These are phyloP conservation scores for Anolis apletophallus DNA, from an alignment of 2,797 vertebrate genomes.

Conservation along the genomic window DNA sequence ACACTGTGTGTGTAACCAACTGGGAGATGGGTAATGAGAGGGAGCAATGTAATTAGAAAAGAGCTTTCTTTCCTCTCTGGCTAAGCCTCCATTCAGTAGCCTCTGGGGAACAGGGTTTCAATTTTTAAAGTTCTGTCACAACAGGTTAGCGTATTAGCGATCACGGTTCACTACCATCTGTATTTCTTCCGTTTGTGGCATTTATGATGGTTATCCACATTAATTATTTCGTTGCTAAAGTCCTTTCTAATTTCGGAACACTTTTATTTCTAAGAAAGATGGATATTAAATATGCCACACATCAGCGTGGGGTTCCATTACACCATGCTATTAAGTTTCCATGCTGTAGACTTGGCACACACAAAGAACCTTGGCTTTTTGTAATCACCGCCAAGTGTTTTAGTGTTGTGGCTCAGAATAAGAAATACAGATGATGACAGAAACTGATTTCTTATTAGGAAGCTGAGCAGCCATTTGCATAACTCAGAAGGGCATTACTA, in stretches of 20 bases:
- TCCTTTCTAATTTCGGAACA: slow-evolving; percentile 78
- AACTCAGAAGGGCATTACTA: slow-evolving; percentile 56
- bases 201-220: slow-evolving; percentile 77
- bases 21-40: slow-evolving; percentile 40
- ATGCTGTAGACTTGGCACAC: slow-evolving; percentile 61
- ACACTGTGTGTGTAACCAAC: accelerated
- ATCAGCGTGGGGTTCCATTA: slow-evolving; percentile 75
- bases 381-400: slow-evolving; percentile 76
- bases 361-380: slow-evolving; percentile 75
- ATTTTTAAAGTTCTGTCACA: slow-evolving; percentile 72
- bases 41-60: slow-evolving; percentile 48
- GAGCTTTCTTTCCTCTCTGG: not conserved
- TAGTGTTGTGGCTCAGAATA: slow-evolving; percentile 69
- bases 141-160: slow-evolving; percentile 75
- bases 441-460: slow-evolving; percentile 73
- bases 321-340: slow-evolving; percentile 76
- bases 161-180: slow-evolving; percentile 69
- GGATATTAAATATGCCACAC: slow-evolving; percentile 80
- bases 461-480: slow-evolving; percentile 51
- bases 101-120: slow-evolving; percentile 52
- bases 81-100: slow-evolving; percentile 38
- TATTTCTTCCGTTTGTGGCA: slow-evolving; percentile 76
- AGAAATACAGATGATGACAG: slow-evolving; percentile 69
- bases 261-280: slow-evolving; percentile 78
- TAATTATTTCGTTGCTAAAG: slow-evolving; percentile 79